phyloP scores from a whole-genome alignment of 1,140 invertebrate species.

The Nephotettix cincticeps region DNA sequence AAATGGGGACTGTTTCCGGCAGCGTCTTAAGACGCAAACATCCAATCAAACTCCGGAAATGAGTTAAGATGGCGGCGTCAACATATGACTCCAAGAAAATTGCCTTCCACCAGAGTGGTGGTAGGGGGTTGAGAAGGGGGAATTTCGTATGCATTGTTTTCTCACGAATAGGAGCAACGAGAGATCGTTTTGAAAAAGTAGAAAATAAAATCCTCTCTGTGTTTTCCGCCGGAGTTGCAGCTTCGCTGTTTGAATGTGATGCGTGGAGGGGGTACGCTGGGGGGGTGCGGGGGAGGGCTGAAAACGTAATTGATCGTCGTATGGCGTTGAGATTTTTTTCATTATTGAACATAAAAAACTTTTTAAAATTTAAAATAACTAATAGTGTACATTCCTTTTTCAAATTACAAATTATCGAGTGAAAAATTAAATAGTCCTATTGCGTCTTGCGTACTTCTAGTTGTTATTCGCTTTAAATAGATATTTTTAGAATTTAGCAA shows the following conservation, averaged over 20 bases:
- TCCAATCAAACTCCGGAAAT: slow-evolving; percentile 44
- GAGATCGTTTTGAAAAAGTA: slow-evolving; percentile 20
- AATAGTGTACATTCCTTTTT: too few species aligned
- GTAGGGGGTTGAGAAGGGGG: background rate
- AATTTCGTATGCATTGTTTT: slow-evolving; percentile 20
- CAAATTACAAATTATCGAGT: too few species aligned
- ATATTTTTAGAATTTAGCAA: too few species aligned
- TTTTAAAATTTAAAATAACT: too few species aligned
- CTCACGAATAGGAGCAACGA: background rate
- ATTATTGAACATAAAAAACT: too few species aligned
- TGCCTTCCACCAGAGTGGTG: background rate
- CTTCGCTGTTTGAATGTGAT: background rate
- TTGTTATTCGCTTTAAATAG: too few species aligned
- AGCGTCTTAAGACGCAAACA: slow-evolving; percentile 28
- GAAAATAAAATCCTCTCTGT: slow-evolving; percentile 11
- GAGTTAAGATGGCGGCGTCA: slow-evolving; percentile 37
- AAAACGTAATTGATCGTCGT: too few species aligned
- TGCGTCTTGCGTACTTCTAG: too few species aligned
- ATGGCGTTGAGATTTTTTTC: too few species aligned
- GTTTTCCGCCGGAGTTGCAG: background rate
- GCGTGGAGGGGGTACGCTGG: too few species aligned
- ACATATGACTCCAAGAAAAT: slow-evolving; percentile 14
- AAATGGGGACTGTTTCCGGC: slow-evolving; percentile 25
- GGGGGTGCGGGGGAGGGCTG: too few species aligned
- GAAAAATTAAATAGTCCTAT: too few species aligned